These are phyloP conservation scores for Lepidurus couesii DNA, from an alignment of 1,140 invertebrate species.

Conservation along the genomic window DNA sequence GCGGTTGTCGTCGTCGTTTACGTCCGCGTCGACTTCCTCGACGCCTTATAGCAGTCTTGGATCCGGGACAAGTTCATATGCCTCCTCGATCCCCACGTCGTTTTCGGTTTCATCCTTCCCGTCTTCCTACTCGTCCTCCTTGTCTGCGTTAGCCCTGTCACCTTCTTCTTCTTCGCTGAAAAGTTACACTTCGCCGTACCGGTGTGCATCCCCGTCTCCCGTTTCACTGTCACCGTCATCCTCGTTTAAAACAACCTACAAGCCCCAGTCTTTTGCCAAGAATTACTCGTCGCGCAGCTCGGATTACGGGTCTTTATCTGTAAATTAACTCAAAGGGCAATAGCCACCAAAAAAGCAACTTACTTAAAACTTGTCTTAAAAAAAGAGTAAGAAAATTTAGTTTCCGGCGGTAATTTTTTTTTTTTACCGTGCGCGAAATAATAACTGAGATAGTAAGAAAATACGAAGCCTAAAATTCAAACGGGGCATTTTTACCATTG, in stretches of 20 bases:
- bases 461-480: no score
- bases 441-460: no score
- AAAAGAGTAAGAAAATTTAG: no score
- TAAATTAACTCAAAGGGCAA: background rate
- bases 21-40: background rate
- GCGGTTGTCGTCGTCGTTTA: slow-evolving; percentile 15
- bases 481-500: no score
- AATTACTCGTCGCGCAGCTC: slow-evolving; percentile 4
- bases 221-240: background rate
- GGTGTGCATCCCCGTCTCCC: background rate
- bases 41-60: background rate
- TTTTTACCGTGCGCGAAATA: no score
- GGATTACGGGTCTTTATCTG: slow-evolving; percentile 17
- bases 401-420: no score
- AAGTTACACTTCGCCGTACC: background rate
- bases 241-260: background rate
- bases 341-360: no score
- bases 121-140: background rate
- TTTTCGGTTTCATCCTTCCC: background rate
- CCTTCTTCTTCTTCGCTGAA: background rate
- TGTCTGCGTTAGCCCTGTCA: background rate
- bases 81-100: background rate
- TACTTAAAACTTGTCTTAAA: no score
- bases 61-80: background rate
- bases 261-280: background rate